phyloP scores from a whole-genome alignment of 1,140 invertebrate species.

The Philotrypesis tridentata region DNA sequence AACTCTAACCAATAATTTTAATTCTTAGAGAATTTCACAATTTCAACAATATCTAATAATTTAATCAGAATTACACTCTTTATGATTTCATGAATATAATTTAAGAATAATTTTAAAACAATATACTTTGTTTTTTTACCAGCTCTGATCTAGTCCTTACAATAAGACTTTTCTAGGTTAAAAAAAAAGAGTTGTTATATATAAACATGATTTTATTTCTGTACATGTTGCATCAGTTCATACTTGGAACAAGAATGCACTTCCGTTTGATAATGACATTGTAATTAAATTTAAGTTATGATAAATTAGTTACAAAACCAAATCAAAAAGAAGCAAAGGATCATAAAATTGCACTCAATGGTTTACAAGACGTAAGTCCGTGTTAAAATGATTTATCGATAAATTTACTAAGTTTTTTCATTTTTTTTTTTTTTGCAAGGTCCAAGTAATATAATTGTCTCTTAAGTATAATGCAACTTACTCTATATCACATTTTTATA shows the following conservation, averaged over 20 bases:
- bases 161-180: conserved; percentile 29
- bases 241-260: conserved; percentile 25
- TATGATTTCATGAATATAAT: neutral
- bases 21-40: too few species aligned
- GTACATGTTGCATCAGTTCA: conserved; percentile 31
- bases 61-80: neutral
- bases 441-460: conserved; percentile 21
- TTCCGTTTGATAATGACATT: conserved; percentile 25
- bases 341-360: conserved; percentile 18
- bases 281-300: conserved; percentile 17
- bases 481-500: conserved; percentile 31
- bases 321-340: conserved; percentile 14
- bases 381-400: conserved; percentile 4
- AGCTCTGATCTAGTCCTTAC: conserved; percentile 23
- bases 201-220: conserved; percentile 34
- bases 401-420: conserved; percentile 19
- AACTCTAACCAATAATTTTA: too few species aligned
- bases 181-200: conserved; percentile 33
- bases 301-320: conserved; percentile 14
- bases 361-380: conserved; percentile 9
- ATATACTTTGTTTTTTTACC: neutral
- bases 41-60: neutral
- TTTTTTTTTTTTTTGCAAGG: conserved; percentile 14
- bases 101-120: neutral
- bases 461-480: conserved; percentile 6